phyloP scores from a whole-genome alignment of 2,113 vertebrate genomes.

The Synchiropus splendidus region DNA sequence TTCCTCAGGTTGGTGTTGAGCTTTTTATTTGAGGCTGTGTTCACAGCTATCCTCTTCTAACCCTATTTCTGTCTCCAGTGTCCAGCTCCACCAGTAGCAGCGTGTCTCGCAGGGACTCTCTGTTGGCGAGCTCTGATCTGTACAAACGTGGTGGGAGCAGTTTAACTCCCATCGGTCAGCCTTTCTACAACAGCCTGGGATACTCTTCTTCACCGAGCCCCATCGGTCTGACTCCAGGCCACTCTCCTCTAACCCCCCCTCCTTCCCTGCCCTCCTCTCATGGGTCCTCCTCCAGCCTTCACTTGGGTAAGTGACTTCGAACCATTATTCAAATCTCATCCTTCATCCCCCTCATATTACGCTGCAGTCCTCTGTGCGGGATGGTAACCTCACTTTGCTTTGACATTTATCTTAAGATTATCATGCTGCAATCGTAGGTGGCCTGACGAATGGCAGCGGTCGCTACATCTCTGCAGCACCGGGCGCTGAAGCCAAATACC shows the following conservation, averaged over 20 bases:
- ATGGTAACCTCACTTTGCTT: too few relatives aligned
- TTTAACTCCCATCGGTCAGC: slow-evolving; percentile 92
- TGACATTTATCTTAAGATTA: neutral
- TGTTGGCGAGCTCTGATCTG: slow-evolving; percentile 89
- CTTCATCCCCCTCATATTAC: too few relatives aligned
- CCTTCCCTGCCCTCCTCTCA: slow-evolving; percentile 92
- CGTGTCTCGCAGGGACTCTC: slow-evolving; percentile 90
- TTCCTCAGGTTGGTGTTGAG: slow-evolving; percentile 78
- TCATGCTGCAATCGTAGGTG: slow-evolving; percentile 61
- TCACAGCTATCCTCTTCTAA: neutral
- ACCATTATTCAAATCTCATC: too few relatives aligned
- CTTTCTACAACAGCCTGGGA: slow-evolving; percentile 97
- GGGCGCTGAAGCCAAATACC: slow-evolving; percentile 91
- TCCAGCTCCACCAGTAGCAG: slow-evolving; percentile 92
- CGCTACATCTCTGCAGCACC: slow-evolving; percentile 97
- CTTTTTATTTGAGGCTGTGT: neutral
- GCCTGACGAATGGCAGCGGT: slow-evolving; percentile 92
- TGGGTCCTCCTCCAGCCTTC: slow-evolving; percentile 95
- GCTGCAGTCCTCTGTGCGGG: too few relatives aligned
- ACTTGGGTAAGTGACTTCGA: slow-evolving; percentile 72
- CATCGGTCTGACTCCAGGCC: slow-evolving; percentile 91
- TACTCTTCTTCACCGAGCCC: slow-evolving; percentile 97
- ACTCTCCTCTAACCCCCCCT: slow-evolving; percentile 95
- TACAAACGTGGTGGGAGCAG: slow-evolving; percentile 96
- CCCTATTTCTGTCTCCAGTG: slow-evolving; percentile 68